Conservation (phyloP, 2,888 invertebrate genomes). For the Sturmia bella region DNA sequence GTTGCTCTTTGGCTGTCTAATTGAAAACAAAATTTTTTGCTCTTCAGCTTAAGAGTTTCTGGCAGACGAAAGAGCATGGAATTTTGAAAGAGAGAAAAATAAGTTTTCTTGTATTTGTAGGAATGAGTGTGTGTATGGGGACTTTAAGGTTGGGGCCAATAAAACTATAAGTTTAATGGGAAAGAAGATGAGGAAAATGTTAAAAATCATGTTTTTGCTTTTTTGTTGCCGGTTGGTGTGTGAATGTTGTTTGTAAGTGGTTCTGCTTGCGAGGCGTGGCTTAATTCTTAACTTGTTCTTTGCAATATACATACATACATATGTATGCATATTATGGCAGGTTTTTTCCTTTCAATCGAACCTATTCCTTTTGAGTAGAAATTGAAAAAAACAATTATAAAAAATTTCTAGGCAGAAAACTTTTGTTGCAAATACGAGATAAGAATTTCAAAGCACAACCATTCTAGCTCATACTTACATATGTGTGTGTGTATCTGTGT, state of each 20-base stretch:
- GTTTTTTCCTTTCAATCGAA: conserved; percentile 36
- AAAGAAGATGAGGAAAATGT: conserved; percentile 45
- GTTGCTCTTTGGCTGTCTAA: conserved; percentile 16
- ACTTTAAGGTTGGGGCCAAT: conserved; percentile 37
- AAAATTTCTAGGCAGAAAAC: conserved; percentile 54
- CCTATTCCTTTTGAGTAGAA: conserved; percentile 25
- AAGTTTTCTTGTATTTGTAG: not conserved
- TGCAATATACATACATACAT: conserved; percentile 18
- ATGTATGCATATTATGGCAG: conserved; percentile 25
- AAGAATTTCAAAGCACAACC: conserved; percentile 54
- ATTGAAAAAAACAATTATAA: conserved; percentile 13
- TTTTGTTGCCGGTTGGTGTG: not conserved
- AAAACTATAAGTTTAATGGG: conserved; percentile 49
- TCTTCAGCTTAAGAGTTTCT: conserved; percentile 44
- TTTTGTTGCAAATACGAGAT: conserved; percentile 60
- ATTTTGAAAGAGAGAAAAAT: conserved; percentile 25
- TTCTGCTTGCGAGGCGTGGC: conserved; percentile 55
- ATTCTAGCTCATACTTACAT: not conserved
- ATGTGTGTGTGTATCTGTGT: not conserved
- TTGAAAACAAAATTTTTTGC: not conserved
- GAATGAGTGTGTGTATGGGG: not conserved
- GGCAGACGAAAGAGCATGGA: not conserved
- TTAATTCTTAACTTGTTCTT: conserved; percentile 57
- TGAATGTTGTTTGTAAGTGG: not conserved
- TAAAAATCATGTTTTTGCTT: conserved; percentile 38